Percentiles rank a stretch among this genome's conserved stretches.
phyloP scores from a whole-genome alignment of 2,113 vertebrate species.

The Rhombomys opimus region DNA sequence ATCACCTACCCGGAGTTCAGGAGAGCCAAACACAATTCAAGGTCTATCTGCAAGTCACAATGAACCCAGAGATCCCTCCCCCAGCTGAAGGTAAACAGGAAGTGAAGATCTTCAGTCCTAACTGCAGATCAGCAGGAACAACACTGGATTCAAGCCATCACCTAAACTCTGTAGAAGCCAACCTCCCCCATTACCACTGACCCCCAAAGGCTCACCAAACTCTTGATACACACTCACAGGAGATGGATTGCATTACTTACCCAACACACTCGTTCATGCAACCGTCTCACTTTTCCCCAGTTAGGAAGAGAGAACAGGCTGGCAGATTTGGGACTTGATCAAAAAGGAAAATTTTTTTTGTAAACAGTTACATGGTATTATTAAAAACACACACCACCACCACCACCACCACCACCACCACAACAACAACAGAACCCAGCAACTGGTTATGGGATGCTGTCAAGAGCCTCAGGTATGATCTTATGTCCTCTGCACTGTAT shows the following conservation, averaged over 20 bases:
- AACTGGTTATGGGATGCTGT: slow-evolving; percentile 86
- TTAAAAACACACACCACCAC: slow-evolving; percentile 78
- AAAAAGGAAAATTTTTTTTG: slow-evolving; percentile 89
- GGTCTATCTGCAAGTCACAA: slow-evolving; percentile 79
- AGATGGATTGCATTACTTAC: slow-evolving; percentile 90
- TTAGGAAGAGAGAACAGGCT: slow-evolving; percentile 90
- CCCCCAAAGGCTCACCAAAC: slow-evolving; percentile 84
- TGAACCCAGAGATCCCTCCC: slow-evolving; percentile 78
- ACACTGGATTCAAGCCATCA: slow-evolving; percentile 79
- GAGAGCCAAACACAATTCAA: slow-evolving; percentile 81
- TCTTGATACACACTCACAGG: slow-evolving; percentile 85
- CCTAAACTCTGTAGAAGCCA: slow-evolving; percentile 73
- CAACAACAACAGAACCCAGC: slow-evolving; percentile 59
- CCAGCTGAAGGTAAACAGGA: slow-evolving; percentile 83
- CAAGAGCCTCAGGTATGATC: slow-evolving; percentile 87
- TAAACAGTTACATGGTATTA: slow-evolving; percentile 88
- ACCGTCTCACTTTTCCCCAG: slow-evolving; percentile 89
- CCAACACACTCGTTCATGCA: slow-evolving; percentile 87
- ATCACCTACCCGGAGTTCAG: slow-evolving; percentile 76
- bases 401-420: slow-evolving; percentile 20
- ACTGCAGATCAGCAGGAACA: slow-evolving; percentile 81
- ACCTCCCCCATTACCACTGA: slow-evolving; percentile 78
- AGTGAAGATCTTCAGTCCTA: slow-evolving; percentile 84
- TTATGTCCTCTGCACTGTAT: slow-evolving; percentile 85
- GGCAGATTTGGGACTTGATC: slow-evolving; percentile 90